These are phyloP conservation scores for Hemitrygon akajei DNA, from an alignment of 2,797 vertebrate genomes.

Conservation along the genomic window DNA sequence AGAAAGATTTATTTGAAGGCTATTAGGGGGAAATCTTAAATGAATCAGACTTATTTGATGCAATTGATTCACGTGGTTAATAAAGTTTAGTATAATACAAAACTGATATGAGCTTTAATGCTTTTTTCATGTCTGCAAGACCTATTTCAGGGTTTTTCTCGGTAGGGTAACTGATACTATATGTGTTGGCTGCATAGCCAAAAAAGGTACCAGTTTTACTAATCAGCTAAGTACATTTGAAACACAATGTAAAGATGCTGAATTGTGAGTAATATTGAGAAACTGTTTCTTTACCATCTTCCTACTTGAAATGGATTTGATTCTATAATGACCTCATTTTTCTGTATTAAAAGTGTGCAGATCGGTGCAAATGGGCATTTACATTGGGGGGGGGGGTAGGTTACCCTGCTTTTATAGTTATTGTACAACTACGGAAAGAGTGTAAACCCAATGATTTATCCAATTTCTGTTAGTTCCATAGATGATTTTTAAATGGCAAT, in stretches of 20 bases:
- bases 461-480: not conserved
- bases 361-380: not conserved
- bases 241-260: not conserved
- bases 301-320: constrained; percentile 20
- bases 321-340: constrained; percentile 28
- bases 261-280: constrained; percentile 36
- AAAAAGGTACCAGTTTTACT: constrained; percentile 32
- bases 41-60: not conserved
- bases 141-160: constrained; percentile 13
- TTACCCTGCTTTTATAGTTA: not conserved
- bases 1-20: not conserved
- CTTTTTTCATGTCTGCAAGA: not conserved
- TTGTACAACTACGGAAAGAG: not conserved
- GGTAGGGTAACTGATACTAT: constrained; percentile 32
- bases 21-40: not conserved
- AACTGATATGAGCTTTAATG: not conserved
- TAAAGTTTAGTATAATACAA: constrained; percentile 10
- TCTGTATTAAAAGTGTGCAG: constrained; percentile 19
- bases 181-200: constrained; percentile 19
- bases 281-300: constrained; percentile 25
- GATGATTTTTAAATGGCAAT: not conserved
- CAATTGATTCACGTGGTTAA: not conserved
- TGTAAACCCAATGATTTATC: not conserved
- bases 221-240: constrained; percentile 19
- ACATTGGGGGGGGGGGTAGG: not conserved